Evolutionary conservation across 2,888 invertebrate genomes (phyloP).

Genomic region (Eupeodes luniger): DNA sequence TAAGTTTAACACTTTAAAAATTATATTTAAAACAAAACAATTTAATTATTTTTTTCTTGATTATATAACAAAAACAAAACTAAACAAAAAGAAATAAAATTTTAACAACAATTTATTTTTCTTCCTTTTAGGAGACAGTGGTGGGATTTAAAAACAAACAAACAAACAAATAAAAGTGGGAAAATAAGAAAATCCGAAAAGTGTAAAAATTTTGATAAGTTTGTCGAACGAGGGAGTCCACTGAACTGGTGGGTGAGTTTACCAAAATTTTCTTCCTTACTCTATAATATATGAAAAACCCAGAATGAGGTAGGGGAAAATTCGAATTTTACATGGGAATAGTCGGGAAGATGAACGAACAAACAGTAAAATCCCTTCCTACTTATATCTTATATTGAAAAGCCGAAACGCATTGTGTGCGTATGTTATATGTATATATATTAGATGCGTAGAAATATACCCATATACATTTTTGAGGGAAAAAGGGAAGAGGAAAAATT

Average conservation of each 20-base stretch:
- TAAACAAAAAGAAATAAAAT: constrained; percentile 16
- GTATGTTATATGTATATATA: neutral
- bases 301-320: constrained; percentile 42
- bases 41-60: neutral
- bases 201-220: constrained; percentile 73
- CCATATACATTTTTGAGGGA: neutral
- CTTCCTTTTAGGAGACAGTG: constrained; percentile 32
- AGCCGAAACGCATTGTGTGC: constrained; percentile 19
- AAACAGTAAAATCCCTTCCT: constrained; percentile 8
- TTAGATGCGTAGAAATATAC: neutral
- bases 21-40: constrained; percentile 5
- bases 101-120: constrained; percentile 13
- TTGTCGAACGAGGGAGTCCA: constrained; percentile 77
- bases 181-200: constrained; percentile 48
- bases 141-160: constrained; percentile 22
- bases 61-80: constrained; percentile 33
- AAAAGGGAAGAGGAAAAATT: constrained; percentile 18
- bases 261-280: constrained; percentile 78
- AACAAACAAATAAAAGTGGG: constrained; percentile 16
- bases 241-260: constrained; percentile 82
- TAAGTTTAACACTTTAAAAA: neutral
- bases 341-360: constrained; percentile 4
- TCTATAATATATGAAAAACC: constrained; percentile 12
- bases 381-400: neutral
- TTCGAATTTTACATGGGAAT: constrained; percentile 14